These are phyloP conservation scores for Lydus trimaculatus DNA, from an alignment of 2,888 invertebrate genomes.

Conservation along the genomic window DNA sequence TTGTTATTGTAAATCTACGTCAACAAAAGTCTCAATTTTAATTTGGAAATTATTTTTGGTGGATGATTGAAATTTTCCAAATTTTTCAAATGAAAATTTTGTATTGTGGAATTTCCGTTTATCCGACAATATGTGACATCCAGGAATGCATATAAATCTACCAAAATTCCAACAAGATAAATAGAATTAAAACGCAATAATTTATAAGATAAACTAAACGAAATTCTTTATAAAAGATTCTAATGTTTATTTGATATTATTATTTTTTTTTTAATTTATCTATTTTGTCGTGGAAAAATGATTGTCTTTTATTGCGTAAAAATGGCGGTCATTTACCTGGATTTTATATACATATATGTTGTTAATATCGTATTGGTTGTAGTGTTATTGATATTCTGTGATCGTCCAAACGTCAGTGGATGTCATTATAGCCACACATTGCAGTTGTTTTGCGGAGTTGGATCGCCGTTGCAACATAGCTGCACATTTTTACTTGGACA, in stretches of 20 bases:
- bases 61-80: not conserved
- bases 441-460: slow-evolving; percentile 43
- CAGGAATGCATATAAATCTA: not conserved
- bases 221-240: slow-evolving; percentile 2
- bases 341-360: slow-evolving; percentile 29
- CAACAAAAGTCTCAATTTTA: not conserved
- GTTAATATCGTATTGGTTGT: slow-evolving; percentile 44
- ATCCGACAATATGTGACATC: not conserved
- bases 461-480: slow-evolving; percentile 49
- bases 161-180: slow-evolving; percentile 1
- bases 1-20: too few species aligned
- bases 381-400: slow-evolving; percentile 47
- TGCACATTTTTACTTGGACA: slow-evolving; percentile 50
- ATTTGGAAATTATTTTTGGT: not conserved
- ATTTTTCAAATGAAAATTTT: not conserved
- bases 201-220: slow-evolving; percentile 4
- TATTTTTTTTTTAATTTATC: not conserved
- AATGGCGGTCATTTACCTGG: slow-evolving; percentile 39
- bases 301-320: slow-evolving; percentile 28
- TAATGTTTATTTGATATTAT: not conserved
- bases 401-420: slow-evolving; percentile 47
- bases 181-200: slow-evolving; percentile 9
- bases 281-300: not conserved
- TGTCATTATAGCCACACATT: slow-evolving; percentile 45
- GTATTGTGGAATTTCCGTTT: not conserved